Percentiles rank a stretch among this genome's conserved stretches.
Conservation (phyloP, 2,888 invertebrate genomes). For the Agriopis leucophaearia region DNA sequence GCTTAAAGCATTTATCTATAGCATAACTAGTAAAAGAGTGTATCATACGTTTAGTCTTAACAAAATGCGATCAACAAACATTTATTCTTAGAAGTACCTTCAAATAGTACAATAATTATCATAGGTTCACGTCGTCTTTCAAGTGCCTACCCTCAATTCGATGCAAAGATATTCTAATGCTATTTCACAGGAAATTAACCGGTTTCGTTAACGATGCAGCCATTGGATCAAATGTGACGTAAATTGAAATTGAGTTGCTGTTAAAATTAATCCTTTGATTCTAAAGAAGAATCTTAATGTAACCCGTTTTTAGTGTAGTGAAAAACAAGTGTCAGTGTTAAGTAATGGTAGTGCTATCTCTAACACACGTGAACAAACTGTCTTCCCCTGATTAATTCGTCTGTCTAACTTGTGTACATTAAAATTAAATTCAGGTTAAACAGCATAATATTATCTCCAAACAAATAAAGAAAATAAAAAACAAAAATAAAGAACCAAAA, state of each 20-base stretch:
- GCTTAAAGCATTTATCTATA: no score
- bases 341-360: no score
- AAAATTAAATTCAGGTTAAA: background rate
- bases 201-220: constrained; percentile 41
- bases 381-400: no score
- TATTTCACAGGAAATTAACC: constrained; percentile 45
- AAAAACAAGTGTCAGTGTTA: no score
- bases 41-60: no score
- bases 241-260: constrained; percentile 32
- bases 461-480: constrained; percentile 4
- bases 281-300: constrained; percentile 17
- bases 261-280: constrained; percentile 27
- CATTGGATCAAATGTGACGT: constrained; percentile 18
- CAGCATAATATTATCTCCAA: background rate
- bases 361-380: no score
- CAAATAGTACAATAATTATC: constrained; percentile 1
- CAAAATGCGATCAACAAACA: background rate
- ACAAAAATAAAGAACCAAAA: background rate
- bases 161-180: constrained; percentile 33
- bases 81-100: background rate
- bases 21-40: no score
- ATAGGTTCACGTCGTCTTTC: background rate
- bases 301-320: no score
- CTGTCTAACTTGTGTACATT: no score
- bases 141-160: constrained; percentile 12